These are phyloP conservation scores for Drosophila quadrilineata DNA, from an alignment of 1,140 invertebrate species.

Conservation along the genomic window DNA sequence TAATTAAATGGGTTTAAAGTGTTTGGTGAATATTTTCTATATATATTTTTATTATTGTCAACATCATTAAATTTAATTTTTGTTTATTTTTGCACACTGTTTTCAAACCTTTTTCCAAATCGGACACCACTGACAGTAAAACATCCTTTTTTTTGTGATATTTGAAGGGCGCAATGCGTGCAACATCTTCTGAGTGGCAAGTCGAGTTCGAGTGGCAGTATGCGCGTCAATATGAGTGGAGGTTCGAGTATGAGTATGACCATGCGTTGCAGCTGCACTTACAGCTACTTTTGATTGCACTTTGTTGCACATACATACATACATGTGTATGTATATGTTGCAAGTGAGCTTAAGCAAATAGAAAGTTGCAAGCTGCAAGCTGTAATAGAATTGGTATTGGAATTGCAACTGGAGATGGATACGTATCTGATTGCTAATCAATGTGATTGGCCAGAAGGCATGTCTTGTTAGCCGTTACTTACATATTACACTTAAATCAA, in stretches of 20 bases:
- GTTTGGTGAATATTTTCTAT: too few relatives aligned
- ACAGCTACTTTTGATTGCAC: conserved; percentile 4
- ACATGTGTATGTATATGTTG: conserved; percentile 9
- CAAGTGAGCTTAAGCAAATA: conserved; percentile 40
- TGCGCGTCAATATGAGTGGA: background rate
- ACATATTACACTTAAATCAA: conserved; percentile 5
- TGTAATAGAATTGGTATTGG: too few relatives aligned
- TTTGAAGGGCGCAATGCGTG: conserved; percentile 39
- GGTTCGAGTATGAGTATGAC: background rate
- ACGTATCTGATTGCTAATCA: conserved; percentile 27
- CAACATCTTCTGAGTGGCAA: conserved; percentile 9
- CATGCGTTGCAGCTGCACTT: background rate
- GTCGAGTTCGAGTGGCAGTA: background rate
- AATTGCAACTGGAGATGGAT: background rate
- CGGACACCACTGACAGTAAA: too few relatives aligned
- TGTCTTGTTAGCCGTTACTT: conserved; percentile 8
- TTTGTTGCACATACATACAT: too few relatives aligned
- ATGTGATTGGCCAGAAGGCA: conserved; percentile 9
- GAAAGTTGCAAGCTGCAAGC: conserved; percentile 7
- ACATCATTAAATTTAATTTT: too few relatives aligned
- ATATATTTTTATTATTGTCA: too few relatives aligned
- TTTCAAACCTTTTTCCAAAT: too few relatives aligned
- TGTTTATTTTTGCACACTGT: too few relatives aligned
- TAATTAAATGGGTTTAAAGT: too few relatives aligned
- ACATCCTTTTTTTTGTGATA: too few relatives aligned